Evolutionary conservation across 1,140 invertebrate species (phyloP).

Genomic region (Lordiphosa collinella): DNA sequence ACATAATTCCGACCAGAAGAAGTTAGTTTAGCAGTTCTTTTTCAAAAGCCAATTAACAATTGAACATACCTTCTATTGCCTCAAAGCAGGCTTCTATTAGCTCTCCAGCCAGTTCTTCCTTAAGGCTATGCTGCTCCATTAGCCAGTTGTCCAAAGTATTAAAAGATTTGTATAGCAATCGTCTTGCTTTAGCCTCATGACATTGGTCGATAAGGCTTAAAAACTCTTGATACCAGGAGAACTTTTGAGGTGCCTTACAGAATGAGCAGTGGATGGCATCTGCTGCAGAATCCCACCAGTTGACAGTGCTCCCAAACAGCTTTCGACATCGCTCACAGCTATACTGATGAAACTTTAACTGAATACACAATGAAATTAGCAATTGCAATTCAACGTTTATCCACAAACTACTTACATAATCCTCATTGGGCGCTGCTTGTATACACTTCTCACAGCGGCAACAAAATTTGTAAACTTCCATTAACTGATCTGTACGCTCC

Average conservation of each 20-base stretch:
- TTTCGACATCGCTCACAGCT: slow-evolving; percentile 48
- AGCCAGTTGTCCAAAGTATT: slow-evolving; percentile 27
- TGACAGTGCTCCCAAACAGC: slow-evolving; percentile 30
- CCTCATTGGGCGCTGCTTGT: slow-evolving; percentile 26
- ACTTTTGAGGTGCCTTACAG: slow-evolving; percentile 29
- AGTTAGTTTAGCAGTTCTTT: too few species aligned
- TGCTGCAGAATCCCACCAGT: slow-evolving; percentile 41
- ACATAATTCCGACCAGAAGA: too few species aligned
- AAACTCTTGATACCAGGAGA: slow-evolving; percentile 38
- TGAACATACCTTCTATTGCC: slow-evolving; percentile 29
- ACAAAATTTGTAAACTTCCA: slow-evolving; percentile 48
- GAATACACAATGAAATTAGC: not conserved
- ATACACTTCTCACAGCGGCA: slow-evolving; percentile 51
- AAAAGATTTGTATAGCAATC: slow-evolving; percentile 28
- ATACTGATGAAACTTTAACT: slow-evolving; percentile 56
- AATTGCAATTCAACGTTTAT: not conserved
- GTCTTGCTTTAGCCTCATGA: slow-evolving; percentile 4
- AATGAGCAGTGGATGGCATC: slow-evolving; percentile 26
- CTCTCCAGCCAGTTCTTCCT: slow-evolving; percentile 28
- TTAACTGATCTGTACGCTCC: slow-evolving; percentile 21
- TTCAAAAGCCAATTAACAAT: not conserved
- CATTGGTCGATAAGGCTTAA: slow-evolving; percentile 16
- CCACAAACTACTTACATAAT: slow-evolving; percentile 41
- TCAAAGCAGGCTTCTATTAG: slow-evolving; percentile 36
- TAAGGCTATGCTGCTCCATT: slow-evolving; percentile 38